Conservation (phyloP, 1,140 invertebrate genomes). For the Brachionus plicatilis region DNA sequence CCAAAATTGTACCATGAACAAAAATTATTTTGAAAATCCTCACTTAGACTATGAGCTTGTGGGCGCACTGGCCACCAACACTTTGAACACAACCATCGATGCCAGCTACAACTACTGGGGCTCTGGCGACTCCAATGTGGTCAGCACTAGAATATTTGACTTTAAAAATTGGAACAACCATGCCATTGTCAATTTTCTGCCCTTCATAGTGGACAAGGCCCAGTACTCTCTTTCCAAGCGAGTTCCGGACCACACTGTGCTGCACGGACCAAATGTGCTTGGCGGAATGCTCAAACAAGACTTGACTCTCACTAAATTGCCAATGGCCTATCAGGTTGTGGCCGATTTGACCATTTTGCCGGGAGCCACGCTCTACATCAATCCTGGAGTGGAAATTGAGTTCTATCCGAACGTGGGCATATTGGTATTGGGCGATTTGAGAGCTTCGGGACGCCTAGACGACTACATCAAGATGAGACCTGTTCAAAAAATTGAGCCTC, state of each 20-base stretch:
- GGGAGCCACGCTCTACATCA: conserved; percentile 71
- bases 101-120: conserved; percentile 96
- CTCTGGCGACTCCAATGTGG: conserved; percentile 61
- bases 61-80: conserved; percentile 66
- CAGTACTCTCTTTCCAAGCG: conserved; percentile 45
- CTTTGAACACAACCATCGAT: conserved; percentile 77
- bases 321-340: conserved; percentile 72
- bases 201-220: conserved; percentile 69
- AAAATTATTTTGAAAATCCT: conserved; percentile 82
- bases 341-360: conserved; percentile 96
- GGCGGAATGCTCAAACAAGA: conserved; percentile 76
- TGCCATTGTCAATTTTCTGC: conserved; percentile 73
- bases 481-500: not conserved
- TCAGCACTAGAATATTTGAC: conserved; percentile 85
- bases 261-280: conserved; percentile 56
- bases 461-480: conserved; percentile 61
- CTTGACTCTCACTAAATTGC: conserved; percentile 64
- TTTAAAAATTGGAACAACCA: conserved; percentile 99
- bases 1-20: conserved; percentile 81
- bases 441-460: conserved; percentile 73
- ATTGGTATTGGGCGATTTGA: conserved; percentile 82
- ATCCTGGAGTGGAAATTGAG: conserved; percentile 82
- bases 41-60: conserved; percentile 81
- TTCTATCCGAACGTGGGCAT: conserved; percentile 95
- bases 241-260: conserved; percentile 60